A percentile compares a stretch with the other conserved stretches of the same genome.
Evolutionary conservation across 1,140 invertebrate species (phyloP).

Genomic region (Helicoverpa zea): DNA sequence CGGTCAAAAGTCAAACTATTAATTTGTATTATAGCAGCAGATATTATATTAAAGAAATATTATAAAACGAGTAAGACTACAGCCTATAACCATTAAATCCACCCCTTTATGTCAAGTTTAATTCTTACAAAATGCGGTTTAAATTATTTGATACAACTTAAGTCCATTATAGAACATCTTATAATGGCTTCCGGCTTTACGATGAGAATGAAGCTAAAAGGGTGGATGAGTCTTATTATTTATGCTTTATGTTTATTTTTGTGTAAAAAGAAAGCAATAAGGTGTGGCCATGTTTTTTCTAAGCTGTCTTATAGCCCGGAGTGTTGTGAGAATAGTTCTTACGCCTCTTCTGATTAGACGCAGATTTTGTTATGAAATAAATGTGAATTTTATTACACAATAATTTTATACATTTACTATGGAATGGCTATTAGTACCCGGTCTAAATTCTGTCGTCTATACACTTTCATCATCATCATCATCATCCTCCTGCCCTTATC

Average conservation of each 20-base stretch:
- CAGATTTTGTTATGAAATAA: too few relatives aligned
- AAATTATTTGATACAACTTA: conserved; percentile 4
- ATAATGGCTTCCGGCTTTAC: conserved; percentile 22
- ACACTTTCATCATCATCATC: too few relatives aligned
- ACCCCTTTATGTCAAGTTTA: background rate
- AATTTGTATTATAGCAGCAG: too few relatives aligned
- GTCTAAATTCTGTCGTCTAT: too few relatives aligned
- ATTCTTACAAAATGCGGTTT: background rate
- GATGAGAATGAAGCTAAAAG: conserved; percentile 10
- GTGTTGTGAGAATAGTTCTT: background rate
- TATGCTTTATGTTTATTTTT: conserved; percentile 5
- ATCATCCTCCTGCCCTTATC: too few relatives aligned
- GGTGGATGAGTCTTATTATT: conserved; percentile 10
- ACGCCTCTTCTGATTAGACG: too few relatives aligned
- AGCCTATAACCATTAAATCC: background rate
- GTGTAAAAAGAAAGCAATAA: conserved; percentile 7
- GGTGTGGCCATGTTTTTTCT: background rate
- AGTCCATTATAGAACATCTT: conserved; percentile 1
- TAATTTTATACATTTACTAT: too few relatives aligned
- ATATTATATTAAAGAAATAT: too few relatives aligned
- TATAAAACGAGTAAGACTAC: too few relatives aligned
- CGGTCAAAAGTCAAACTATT: background rate
- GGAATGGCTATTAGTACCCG: too few relatives aligned
- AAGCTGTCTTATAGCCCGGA: background rate
- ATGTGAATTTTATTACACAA: too few relatives aligned